Evolutionary conservation across 2,113 vertebrate species (phyloP).

Genomic region (Haemorhous mexicanus): DNA sequence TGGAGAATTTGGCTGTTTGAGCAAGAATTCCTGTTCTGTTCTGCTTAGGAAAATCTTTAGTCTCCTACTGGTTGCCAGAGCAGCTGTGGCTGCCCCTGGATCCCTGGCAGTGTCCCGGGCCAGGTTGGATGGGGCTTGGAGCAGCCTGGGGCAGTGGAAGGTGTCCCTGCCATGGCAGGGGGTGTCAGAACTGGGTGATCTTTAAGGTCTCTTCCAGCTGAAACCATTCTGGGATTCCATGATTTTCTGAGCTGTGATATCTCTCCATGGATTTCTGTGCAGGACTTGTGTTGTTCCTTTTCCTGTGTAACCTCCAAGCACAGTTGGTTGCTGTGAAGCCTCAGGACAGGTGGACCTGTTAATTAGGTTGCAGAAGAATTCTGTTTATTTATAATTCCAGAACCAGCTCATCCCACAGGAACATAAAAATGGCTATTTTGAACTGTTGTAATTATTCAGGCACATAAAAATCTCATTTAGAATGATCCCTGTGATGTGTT

Average conservation of each 20-base stretch:
- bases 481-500: background rate
- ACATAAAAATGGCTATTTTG: background rate
- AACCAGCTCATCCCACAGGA: background rate
- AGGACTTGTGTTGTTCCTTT: background rate
- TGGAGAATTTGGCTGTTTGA: background rate
- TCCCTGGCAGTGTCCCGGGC: background rate
- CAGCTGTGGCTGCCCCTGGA: background rate
- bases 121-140: accelerated
- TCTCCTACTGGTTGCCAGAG: background rate
- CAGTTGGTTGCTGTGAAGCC: background rate
- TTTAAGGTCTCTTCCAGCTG: background rate
- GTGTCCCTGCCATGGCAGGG: background rate
- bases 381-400: background rate
- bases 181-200: accelerated
- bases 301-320: background rate
- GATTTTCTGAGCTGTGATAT: background rate
- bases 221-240: background rate
- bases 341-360: background rate
- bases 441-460: background rate
- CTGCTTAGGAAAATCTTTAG: background rate
- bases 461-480: background rate
- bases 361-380: background rate
- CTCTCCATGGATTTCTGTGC: background rate
- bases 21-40: background rate
- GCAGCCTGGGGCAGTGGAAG: accelerated